A percentile compares a stretch with the other conserved stretches of the same genome.
These are phyloP conservation scores for Megathymus violae DNA, from an alignment of 1,140 invertebrate genomes.

Conservation along the genomic window DNA sequence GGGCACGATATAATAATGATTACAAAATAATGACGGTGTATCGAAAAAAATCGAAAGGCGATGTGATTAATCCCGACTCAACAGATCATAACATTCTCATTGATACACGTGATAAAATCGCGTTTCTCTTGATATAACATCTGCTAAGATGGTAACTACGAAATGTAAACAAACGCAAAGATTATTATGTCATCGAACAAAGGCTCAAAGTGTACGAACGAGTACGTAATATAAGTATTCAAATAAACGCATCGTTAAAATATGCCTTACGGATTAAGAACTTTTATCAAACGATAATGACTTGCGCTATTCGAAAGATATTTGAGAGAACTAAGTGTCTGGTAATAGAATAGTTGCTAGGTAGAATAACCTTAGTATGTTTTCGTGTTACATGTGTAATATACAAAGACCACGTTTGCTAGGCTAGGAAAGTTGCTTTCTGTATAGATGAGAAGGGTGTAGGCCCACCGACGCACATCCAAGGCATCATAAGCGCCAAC, in stretches of 20 bases:
- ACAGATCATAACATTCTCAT: slow-evolving; percentile 7
- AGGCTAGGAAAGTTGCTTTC: too few species aligned
- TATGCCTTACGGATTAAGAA: neutral
- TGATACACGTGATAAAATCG: neutral
- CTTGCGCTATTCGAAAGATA: neutral
- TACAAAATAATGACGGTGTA: too few species aligned
- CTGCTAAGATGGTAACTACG: neutral
- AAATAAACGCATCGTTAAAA: neutral
- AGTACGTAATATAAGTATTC: neutral
- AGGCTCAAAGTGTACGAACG: neutral
- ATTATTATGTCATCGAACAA: neutral
- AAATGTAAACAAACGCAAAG: neutral
- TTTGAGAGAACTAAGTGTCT: neutral
- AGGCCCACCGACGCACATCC: too few species aligned
- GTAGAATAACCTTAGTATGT: too few species aligned
- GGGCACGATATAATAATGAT: too few species aligned
- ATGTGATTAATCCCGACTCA: too few species aligned
- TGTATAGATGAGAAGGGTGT: too few species aligned
- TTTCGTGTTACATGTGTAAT: too few species aligned
- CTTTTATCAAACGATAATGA: neutral
- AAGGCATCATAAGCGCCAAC: too few species aligned
- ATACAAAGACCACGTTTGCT: too few species aligned
- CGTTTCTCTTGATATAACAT: neutral
- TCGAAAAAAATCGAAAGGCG: too few species aligned
- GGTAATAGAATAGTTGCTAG: slow-evolving; percentile 20